Evolutionary conservation across 1,140 invertebrate species (phyloP), one percentile per base, ranked within the genome.

Genomic region (Planococcus citri): DNA sequence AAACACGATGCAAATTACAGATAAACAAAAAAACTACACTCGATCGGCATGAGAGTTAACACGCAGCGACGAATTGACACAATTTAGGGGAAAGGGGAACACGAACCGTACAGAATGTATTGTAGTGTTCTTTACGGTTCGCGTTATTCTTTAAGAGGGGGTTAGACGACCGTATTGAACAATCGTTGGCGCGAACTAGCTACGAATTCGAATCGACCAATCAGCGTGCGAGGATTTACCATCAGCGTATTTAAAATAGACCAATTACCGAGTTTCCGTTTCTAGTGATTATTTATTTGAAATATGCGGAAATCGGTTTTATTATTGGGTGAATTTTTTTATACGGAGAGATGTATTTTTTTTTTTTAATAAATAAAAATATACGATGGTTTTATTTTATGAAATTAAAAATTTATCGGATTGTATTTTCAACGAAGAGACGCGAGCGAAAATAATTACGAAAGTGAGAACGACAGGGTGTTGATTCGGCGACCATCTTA

Each of bases 51-150:
- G 60, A 64, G 60, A 64, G 60, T 64, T 64, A 64, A 64, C 60
- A 64, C 60, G 60, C 60, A 64, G 60, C 60, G 60, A 64, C 60
- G 60, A 64, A 64, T 64, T 64, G 60, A 64, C 60, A 64, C 25
- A 64, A 64, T 64, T 64, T 20, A 25, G 21, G 25, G 60, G 60
- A 1, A 9, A 27, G 22, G 60, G 60, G 25, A 64, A 17, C 10
- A 17, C 8, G 60, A 21, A 64, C 3, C 25, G 60, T 64, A 64
- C 60, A 22, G 22, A 64, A 64, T 64, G 60, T 64, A 64, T 64
- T 64, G 60, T 64, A 25, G 22, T 24, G 60, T 25, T 64, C 60
- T 17, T 27, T 64, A 25, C 25, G 25, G 60, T 64, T 25, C 60
- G 60, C 22, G 21, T 25, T 64, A 64, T 25, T 24, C 25, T 64